phyloP scores from a whole-genome alignment of 1,140 invertebrate genomes.

The Listronotus bonariensis region DNA sequence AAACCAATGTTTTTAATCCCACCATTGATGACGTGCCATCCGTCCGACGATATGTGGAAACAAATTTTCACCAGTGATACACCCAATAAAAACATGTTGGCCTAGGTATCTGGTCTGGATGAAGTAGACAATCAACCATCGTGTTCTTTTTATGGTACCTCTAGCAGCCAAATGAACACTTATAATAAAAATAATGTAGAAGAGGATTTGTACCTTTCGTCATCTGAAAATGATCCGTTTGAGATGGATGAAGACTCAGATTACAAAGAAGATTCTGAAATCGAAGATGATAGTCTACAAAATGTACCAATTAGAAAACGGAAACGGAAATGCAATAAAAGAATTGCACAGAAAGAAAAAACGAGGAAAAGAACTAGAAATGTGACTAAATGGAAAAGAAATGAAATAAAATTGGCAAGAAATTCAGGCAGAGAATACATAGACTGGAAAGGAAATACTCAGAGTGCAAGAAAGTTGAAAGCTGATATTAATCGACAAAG shows the following conservation, averaged over 20 bases:
- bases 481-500: constrained; percentile 18
- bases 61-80: background rate
- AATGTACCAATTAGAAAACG: background rate
- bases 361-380: constrained; percentile 3
- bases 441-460: constrained; percentile 17
- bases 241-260: constrained; percentile 1
- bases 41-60: too few relatives aligned
- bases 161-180: background rate
- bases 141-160: background rate
- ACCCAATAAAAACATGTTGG: constrained; percentile 1
- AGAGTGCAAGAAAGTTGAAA: constrained; percentile 4
- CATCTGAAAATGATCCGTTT: constrained; percentile 1
- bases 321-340: background rate
- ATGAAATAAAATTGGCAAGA: constrained; percentile 13
- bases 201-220: constrained; percentile 3
- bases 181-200: background rate
- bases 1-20: too few relatives aligned
- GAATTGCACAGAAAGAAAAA: constrained; percentile 1
- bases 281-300: background rate
- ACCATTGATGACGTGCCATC: too few relatives aligned
- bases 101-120: background rate
- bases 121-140: background rate
- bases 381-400: constrained; percentile 17
- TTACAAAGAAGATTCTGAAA: background rate
- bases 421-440: constrained; percentile 17